Evolutionary conservation across 2,113 vertebrate genomes (phyloP).

Genomic region (Meles meles): DNA sequence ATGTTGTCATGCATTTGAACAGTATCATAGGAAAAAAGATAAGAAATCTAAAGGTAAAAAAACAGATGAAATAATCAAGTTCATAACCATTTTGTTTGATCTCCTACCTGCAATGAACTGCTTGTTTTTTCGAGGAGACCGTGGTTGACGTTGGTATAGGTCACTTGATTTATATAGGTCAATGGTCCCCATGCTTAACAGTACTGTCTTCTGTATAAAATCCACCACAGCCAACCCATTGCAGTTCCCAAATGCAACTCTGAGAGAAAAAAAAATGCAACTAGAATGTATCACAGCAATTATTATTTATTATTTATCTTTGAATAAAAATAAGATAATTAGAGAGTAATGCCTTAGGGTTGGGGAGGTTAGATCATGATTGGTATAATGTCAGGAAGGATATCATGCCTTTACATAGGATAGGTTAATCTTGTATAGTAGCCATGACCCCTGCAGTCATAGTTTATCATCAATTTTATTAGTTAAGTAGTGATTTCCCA

Average conservation of each 20-base stretch:
- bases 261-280: conserved; percentile 70
- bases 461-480: not conserved
- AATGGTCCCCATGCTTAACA: conserved; percentile 94
- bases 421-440: not conserved
- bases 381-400: conserved; percentile 2
- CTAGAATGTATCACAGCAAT: not conserved
- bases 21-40: conserved; percentile 55
- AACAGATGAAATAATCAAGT: conserved; percentile 47
- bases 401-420: not conserved
- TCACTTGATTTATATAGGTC: conserved; percentile 93
- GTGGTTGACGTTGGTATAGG: conserved; percentile 93
- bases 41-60: conserved; percentile 75
- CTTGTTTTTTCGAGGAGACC: conserved; percentile 94
- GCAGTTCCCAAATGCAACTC: conserved; percentile 96
- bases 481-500: not conserved
- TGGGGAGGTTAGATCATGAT: not conserved
- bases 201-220: conserved; percentile 94
- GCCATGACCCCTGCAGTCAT: not conserved
- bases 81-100: conserved; percentile 41
- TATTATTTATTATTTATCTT: conserved; percentile 33
- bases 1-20: conserved; percentile 76
- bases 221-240: conserved; percentile 95
- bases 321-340: conserved; percentile 1
- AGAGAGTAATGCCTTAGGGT: not conserved
- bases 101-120: conserved; percentile 95